These are phyloP conservation scores for Helleia helle DNA, from an alignment of 2,888 invertebrate species.

Conservation along the genomic window DNA sequence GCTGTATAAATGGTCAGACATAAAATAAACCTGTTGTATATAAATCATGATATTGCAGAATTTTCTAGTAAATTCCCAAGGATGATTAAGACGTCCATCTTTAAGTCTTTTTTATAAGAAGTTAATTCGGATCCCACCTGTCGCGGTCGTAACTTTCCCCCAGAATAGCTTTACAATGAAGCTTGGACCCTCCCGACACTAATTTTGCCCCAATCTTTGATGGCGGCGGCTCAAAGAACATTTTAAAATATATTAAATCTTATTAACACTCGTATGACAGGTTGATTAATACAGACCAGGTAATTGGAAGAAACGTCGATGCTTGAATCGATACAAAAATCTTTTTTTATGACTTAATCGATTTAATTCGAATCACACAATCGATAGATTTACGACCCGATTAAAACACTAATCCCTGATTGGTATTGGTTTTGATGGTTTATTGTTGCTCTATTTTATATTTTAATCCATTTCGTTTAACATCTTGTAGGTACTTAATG, in stretches of 20 bases:
- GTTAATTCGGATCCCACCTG: conserved; percentile 72
- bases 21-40: too few species aligned
- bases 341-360: conserved; percentile 4
- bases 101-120: conserved; percentile 65
- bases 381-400: conserved; percentile 11
- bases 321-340: conserved; percentile 21
- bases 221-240: conserved; percentile 59
- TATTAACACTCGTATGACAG: conserved; percentile 61
- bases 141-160: conserved; percentile 67
- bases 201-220: conserved; percentile 49
- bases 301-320: conserved; percentile 43
- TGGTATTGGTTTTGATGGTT: not conserved
- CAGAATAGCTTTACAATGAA: conserved; percentile 62
- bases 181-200: conserved; percentile 46
- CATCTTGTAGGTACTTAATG: not conserved
- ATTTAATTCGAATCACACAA: conserved; percentile 16
- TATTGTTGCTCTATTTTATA: not conserved
- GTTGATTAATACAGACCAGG: conserved; percentile 47
- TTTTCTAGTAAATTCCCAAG: conserved; percentile 41
- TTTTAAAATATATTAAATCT: conserved; percentile 55
- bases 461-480: not conserved
- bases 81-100: conserved; percentile 59
- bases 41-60: too few species aligned
- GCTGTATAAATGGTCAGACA: too few species aligned
- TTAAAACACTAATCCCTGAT: conserved; percentile 1